Percentiles rank a stretch among this genome's conserved stretches.
phyloP scores from a whole-genome alignment of 2,888 invertebrate species.

The Caenorhabditis sinica region DNA sequence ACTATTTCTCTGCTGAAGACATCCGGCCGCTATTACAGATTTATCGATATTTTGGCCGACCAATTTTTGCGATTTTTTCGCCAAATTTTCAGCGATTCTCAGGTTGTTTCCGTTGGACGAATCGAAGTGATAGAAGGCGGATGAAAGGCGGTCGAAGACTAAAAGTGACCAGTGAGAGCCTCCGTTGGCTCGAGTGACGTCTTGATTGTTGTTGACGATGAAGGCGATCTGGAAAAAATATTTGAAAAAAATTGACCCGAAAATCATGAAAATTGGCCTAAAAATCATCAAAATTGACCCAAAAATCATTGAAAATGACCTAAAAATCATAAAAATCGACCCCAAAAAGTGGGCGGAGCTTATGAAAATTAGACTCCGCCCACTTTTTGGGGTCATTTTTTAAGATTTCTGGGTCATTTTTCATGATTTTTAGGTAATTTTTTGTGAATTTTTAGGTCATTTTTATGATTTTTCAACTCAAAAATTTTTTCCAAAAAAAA shows the following conservation, averaged over 20 bases:
- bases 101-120: conserved; percentile 35
- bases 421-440: conserved; percentile 5
- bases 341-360: no score
- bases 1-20: conserved; percentile 68
- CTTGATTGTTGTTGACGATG: conserved; percentile 70
- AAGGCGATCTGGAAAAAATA: conserved; percentile 65
- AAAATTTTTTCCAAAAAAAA: not conserved
- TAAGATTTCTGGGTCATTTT: not conserved
- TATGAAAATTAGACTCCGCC: no score
- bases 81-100: not conserved
- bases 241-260: no score
- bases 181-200: conserved; percentile 49
- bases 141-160: conserved; percentile 47
- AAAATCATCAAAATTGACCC: no score
- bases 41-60: conserved; percentile 20
- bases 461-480: not conserved
- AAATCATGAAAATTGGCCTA: not conserved
- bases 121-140: conserved; percentile 68
- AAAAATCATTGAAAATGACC: no score
- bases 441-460: not conserved
- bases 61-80: conserved; percentile 8
- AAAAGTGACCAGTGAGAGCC: conserved; percentile 73
- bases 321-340: no score
- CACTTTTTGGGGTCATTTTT: no score
- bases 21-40: not conserved